These are phyloP conservation scores for Ectropis crepuscularia DNA, from an alignment of 2,888 invertebrate genomes.

Conservation along the genomic window DNA sequence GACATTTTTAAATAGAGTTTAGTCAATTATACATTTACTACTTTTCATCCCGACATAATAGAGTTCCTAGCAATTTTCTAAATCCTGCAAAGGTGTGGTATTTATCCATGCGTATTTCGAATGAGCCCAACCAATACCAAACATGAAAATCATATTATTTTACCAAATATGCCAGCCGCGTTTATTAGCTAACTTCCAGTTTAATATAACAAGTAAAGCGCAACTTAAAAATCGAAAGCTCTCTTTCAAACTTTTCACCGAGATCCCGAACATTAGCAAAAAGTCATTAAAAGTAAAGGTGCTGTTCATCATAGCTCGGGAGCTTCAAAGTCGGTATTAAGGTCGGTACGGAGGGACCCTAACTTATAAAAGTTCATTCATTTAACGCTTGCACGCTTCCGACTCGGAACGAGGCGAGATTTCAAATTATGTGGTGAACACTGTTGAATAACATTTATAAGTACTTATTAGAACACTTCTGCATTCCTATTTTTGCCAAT, in stretches of 20 bases:
- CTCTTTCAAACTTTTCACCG: slow-evolving; percentile 64
- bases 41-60: too few species aligned
- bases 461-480: slow-evolving; percentile 11
- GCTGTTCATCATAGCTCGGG: slow-evolving; percentile 73
- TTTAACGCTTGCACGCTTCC: slow-evolving; percentile 80
- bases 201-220: slow-evolving; percentile 39
- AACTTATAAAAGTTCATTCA: slow-evolving; percentile 84
- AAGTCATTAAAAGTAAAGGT: slow-evolving; percentile 84
- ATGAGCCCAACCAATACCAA: too few species aligned
- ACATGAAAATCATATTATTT: not conserved
- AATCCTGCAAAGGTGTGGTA: too few species aligned
- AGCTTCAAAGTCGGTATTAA: slow-evolving; percentile 80
- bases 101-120: too few species aligned
- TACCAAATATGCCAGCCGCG: slow-evolving; percentile 27
- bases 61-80: too few species aligned
- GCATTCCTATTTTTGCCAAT: not conserved
- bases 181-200: slow-evolving; percentile 43
- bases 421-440: slow-evolving; percentile 66
- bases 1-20: too few species aligned
- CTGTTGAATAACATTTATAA: slow-evolving; percentile 35
- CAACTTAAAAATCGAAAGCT: slow-evolving; percentile 58
- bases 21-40: too few species aligned
- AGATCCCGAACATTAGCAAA: slow-evolving; percentile 80
- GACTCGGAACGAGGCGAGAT: slow-evolving; percentile 67
- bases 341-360: slow-evolving; percentile 68